Percentiles rank a stretch among this genome's conserved stretches.
Conservation (phyloP, 2,888 invertebrate genomes). For the Bugulina stolonifera region DNA sequence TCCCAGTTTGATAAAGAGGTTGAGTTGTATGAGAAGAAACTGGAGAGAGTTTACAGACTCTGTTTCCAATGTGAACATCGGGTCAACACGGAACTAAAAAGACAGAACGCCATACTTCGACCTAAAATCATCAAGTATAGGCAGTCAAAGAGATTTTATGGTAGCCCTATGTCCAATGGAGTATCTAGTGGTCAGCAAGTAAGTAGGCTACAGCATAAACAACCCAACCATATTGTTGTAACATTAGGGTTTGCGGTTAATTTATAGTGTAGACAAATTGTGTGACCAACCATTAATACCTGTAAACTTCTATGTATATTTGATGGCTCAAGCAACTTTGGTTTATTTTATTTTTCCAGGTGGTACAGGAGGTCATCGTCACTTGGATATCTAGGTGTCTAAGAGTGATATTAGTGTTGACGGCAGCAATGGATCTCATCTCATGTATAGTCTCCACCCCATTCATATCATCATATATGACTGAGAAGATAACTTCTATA, state of each 20-base stretch:
- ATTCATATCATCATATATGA: neutral
- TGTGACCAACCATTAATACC: too few relatives aligned
- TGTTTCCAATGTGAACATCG: slow-evolving; percentile 5
- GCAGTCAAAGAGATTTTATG: neutral
- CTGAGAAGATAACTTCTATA: neutral
- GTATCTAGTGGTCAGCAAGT: neutral
- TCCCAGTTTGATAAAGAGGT: slow-evolving; percentile 13
- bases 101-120: neutral
- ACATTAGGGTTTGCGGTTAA: too few relatives aligned
- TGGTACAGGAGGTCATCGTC: neutral
- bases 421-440: neutral
- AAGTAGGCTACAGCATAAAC: too few relatives aligned
- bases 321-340: too few relatives aligned
- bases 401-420: neutral
- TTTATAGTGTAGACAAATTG: too few relatives aligned
- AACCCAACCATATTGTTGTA: too few relatives aligned
- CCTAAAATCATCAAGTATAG: slow-evolving; percentile 2
- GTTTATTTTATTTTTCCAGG: neutral
- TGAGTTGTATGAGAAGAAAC: neutral
- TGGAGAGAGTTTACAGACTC: slow-evolving; percentile 10
- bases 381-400: neutral
- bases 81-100: neutral
- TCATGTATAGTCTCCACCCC: neutral
- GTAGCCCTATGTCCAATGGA: neutral
- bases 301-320: too few relatives aligned